Conservation (phyloP, 2,113 vertebrate species). For the Ivindomyrus marchei region DNA sequence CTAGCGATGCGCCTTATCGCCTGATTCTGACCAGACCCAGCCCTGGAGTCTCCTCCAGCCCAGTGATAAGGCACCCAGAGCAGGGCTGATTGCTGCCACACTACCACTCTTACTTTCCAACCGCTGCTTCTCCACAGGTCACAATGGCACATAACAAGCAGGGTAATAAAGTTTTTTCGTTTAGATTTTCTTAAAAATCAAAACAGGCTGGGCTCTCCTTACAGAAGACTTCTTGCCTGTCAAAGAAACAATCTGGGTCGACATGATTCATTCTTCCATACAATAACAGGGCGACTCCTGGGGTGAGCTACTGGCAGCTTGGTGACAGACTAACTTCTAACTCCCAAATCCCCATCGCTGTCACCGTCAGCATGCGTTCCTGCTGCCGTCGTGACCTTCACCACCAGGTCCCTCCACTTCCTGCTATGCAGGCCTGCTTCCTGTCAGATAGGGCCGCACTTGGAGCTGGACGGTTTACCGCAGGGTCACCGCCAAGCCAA, state of each 20-base stretch:
- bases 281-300: not conserved
- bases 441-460: constrained; percentile 35
- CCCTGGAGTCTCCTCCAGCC: not conserved
- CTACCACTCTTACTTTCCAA: not conserved
- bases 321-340: constrained; percentile 23
- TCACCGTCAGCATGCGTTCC: not conserved
- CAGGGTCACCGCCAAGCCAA: constrained; percentile 27
- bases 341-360: constrained; percentile 21
- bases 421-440: constrained; percentile 38
- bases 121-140: not conserved
- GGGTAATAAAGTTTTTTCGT: not conserved
- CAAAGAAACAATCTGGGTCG: not conserved
- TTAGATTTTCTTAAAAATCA: not conserved
- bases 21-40: not conserved
- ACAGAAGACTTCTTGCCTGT: not conserved
- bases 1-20: constrained; percentile 17
- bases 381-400: constrained; percentile 21
- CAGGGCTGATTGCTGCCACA: constrained; percentile 2
- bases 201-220: not conserved
- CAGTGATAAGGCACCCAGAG: constrained; percentile 24
- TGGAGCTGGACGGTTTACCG: constrained; percentile 1
- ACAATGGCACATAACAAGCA: not conserved
- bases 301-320: not conserved
- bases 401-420: constrained; percentile 26
- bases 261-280: not conserved